Evolutionary conservation across 2,113 vertebrate genomes (phyloP).

Genomic region (Trematocara macrostoma): DNA sequence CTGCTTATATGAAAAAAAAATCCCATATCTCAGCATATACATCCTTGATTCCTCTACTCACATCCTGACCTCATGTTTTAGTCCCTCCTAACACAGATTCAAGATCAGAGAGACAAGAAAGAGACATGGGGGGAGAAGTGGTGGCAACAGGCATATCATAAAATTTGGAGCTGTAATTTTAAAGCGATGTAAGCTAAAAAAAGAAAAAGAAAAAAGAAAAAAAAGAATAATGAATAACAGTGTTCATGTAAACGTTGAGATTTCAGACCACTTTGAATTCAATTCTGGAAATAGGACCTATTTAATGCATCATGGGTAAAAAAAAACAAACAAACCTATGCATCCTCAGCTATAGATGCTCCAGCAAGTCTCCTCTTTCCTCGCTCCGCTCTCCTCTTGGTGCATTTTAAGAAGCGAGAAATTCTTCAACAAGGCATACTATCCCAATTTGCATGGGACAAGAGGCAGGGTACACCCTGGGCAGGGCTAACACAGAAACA

Average conservation of each 20-base stretch:
- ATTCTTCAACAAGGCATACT: not conserved
- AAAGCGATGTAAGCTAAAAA: rapidly evolving
- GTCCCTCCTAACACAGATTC: not conserved
- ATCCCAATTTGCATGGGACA: not conserved
- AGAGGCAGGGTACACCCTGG: not conserved
- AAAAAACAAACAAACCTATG: rapidly evolving
- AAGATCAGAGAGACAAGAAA: not conserved
- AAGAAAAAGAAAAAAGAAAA: rapidly evolving
- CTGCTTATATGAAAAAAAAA: not conserved
- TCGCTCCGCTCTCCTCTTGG: not conserved
- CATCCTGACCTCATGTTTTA: not conserved
- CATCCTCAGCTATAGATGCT: not conserved
- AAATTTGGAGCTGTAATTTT: not conserved
- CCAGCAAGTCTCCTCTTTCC: not conserved
- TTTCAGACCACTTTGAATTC: not conserved
- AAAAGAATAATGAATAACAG: rapidly evolving
- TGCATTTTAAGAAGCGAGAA: not conserved
- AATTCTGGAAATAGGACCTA: not conserved
- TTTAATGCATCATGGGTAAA: not conserved
- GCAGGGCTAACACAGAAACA: not conserved
- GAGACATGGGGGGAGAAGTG: rapidly evolving
- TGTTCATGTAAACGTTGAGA: rapidly evolving
- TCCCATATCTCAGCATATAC: not conserved
- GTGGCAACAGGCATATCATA: not conserved
- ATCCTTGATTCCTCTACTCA: not conserved